Conservation (phyloP, 2,113 vertebrate genomes). For the Steatornis caripensis region DNA sequence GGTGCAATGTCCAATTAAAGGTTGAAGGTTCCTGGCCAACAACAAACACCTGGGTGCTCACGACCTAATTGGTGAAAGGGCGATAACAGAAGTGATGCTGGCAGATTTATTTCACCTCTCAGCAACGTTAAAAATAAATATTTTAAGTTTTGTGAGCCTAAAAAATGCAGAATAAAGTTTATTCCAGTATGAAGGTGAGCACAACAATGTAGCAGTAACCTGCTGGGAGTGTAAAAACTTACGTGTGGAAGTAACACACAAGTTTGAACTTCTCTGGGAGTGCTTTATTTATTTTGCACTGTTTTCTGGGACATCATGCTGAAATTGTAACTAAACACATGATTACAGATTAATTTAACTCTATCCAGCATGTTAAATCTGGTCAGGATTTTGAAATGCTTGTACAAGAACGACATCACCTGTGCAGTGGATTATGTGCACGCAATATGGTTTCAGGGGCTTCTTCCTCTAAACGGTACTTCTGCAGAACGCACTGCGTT, state of each 20-base stretch:
- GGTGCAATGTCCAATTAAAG: neutral
- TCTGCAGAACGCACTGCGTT: neutral
- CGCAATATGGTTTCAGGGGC: neutral
- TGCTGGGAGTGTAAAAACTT: neutral
- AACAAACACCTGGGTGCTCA: neutral
- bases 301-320: rapidly evolving
- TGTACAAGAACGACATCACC: neutral
- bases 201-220: neutral
- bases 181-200: neutral
- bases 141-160: neutral
- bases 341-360: neutral
- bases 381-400: neutral
- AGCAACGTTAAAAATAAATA: neutral
- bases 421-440: neutral
- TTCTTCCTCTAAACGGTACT: neutral
- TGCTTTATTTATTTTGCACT: neutral
- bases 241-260: rapidly evolving
- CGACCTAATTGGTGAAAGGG: neutral
- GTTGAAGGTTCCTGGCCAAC: neutral
- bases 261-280: neutral
- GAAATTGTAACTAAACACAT: neutral
- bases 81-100: rapidly evolving
- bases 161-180: neutral
- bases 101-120: too few relatives aligned
- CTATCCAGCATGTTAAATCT: neutral